Base-by-base conservation (phyloP, 1,140 invertebrate genomes). In the Laodelphax striatellus region DNA sequence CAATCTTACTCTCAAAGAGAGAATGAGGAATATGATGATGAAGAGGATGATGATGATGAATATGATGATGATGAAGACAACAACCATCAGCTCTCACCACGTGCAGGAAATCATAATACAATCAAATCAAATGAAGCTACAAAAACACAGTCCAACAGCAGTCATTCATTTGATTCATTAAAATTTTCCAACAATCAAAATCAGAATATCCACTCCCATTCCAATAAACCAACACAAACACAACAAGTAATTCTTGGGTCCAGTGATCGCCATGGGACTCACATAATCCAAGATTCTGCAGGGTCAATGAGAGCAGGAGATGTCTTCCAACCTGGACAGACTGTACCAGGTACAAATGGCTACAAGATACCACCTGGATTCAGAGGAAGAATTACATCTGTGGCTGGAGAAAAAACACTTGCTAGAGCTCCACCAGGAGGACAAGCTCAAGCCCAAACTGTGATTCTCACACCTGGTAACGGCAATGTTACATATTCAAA, bases 351-450 rank as follows among this genome's bases (percentile, higher is more conserved):
- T 1, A 79, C 76, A 17, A 75, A 78, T 14, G 83, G 82, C 2
- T 85, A 81, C 58, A 79, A 76, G 16, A 82, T 87, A 59, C 84
- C 85, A 1, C 61, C 75, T 22, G 83, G 83, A n/a, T 83, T 85
- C 64, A 76, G 84, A 58, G 83, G 81, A 0, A 80, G 79, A 70
- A 76, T 86, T 2, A 77, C 76, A 62, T 81, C 83, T 2, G 74
- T 81, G 8, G 75, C 81, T 1, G 80, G 80, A 42, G 75, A 77
- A 16, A 78, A 79, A 52, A 83, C 80, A 1, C 75, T 75, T 57
- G 78, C 79, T 0, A 73, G 77, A 17, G 76, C 79, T 0, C 73
- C 75, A 9, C 75, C 75, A 34, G 76, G 79, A 54, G 77, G 75
- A 38, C 78, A 80, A 63, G 80, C 82, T 5, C 82, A 84, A 70